Evolutionary conservation across 2,888 invertebrate species (phyloP).

Genomic region (Rhagonycha fulva): DNA sequence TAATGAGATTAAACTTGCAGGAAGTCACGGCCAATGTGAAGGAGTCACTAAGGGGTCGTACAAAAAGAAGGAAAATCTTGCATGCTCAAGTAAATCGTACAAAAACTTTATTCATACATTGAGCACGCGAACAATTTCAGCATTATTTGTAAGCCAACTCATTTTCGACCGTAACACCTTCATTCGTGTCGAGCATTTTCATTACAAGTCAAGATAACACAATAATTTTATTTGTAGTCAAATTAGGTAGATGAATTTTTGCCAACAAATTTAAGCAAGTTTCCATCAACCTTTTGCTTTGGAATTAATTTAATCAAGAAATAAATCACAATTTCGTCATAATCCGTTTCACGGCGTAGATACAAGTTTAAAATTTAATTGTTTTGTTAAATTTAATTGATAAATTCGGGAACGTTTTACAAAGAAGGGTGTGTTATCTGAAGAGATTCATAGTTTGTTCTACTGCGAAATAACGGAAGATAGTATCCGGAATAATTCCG

Average conservation of each 20-base stretch:
- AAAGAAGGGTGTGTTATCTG: constrained; percentile 42
- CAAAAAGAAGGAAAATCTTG: constrained; percentile 29
- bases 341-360: neutral
- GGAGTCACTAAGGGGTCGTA: constrained; percentile 30
- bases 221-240: neutral
- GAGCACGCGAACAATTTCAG: constrained; percentile 16
- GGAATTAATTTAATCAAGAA: neutral
- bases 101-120: constrained; percentile 10
- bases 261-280: neutral
- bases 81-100: constrained; percentile 10
- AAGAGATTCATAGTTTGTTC: constrained; percentile 33
- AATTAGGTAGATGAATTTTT: neutral
- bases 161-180: neutral
- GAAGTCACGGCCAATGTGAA: constrained; percentile 23
- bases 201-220: neutral
- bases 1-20: constrained; percentile 40
- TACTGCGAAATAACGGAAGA: constrained; percentile 40
- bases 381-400: constrained; percentile 35
- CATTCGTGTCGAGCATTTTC: neutral
- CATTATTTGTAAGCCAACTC: constrained; percentile 10
- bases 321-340: neutral
- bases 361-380: neutral
- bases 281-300: neutral
- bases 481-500: constrained; percentile 41
- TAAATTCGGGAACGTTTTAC: constrained; percentile 42